Evolutionary conservation across 2,797 vertebrate species (phyloP).

Genomic region (Adrianichthys oophorus): DNA sequence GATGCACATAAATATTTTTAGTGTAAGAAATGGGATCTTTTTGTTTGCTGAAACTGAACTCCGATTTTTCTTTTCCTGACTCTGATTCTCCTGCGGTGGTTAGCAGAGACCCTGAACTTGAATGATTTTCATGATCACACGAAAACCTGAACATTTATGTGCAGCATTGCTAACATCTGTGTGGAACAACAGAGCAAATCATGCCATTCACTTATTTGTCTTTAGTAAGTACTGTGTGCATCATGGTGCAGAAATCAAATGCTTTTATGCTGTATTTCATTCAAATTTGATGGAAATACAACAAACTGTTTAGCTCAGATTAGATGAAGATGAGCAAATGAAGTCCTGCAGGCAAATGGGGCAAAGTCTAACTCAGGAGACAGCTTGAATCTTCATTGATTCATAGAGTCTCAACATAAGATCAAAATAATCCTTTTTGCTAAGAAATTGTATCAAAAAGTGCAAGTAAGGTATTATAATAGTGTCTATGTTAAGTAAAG

Average conservation of each 20-base stretch:
- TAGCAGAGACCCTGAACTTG: conserved; percentile 12
- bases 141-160: conserved; percentile 25
- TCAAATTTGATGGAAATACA: conserved; percentile 62
- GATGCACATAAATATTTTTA: neutral
- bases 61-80: neutral
- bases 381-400: no score
- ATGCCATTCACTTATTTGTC: conserved; percentile 36
- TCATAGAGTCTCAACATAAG: no score
- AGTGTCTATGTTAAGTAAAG: conserved; percentile 1
- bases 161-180: conserved; percentile 26
- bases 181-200: conserved; percentile 30
- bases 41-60: conserved; percentile 12
- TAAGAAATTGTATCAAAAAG: conserved; percentile 1
- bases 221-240: conserved; percentile 20
- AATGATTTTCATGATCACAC: neutral
- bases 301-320: conserved; percentile 29
- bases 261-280: conserved; percentile 55
- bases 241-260: conserved; percentile 42
- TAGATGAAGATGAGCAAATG: conserved; percentile 11
- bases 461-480: neutral
- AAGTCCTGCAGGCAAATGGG: conserved; percentile 27
- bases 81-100: neutral
- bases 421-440: neutral
- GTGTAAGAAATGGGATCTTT: conserved; percentile 1
- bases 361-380: conserved; percentile 23